phyloP scores from a whole-genome alignment of 2,113 vertebrate genomes.

The Origma solitaria region DNA sequence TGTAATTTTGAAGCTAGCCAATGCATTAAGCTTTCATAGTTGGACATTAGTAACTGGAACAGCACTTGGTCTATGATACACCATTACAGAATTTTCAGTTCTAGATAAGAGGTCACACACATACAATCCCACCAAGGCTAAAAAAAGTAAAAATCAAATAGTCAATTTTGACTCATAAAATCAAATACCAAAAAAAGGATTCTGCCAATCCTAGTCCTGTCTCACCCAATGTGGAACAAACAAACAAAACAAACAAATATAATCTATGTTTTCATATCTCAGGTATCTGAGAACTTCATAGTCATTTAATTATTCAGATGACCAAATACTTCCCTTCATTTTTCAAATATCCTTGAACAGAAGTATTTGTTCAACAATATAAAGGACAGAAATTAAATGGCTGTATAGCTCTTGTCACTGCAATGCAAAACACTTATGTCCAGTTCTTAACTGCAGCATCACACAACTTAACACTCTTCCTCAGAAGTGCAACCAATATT shows the following conservation, averaged over 20 bases:
- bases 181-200: background rate
- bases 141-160: background rate
- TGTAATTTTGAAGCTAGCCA: background rate
- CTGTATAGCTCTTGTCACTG: background rate
- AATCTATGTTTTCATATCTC: background rate
- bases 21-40: background rate
- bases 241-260: background rate
- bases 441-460: background rate
- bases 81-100: background rate
- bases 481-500: background rate
- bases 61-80: background rate
- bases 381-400: background rate
- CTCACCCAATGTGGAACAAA: background rate
- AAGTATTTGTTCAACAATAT: background rate
- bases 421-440: background rate
- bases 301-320: background rate
- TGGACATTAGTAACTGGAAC: background rate
- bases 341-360: background rate
- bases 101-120: background rate
- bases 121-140: accelerated
- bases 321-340: background rate
- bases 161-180: background rate
- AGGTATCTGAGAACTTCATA: background rate
- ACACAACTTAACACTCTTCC: background rate
- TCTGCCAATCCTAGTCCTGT: background rate